A percentile compares a stretch with the other conserved stretches of the same genome.
These are phyloP conservation scores for Dendrocincla fuliginosa DNA, from an alignment of 2,797 vertebrate species.

Conservation along the genomic window DNA sequence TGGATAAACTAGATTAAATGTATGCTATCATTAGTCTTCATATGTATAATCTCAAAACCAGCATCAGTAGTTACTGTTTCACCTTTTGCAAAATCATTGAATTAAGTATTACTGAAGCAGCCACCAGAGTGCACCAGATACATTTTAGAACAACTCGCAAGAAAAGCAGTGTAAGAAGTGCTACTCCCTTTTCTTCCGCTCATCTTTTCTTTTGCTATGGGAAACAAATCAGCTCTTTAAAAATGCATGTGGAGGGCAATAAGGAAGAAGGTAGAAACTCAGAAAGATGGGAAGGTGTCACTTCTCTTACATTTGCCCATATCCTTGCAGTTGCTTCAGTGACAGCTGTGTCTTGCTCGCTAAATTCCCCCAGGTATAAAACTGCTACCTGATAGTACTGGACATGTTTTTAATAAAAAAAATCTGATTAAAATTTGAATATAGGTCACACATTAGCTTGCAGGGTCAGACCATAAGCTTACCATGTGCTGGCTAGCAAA, in stretches of 20 bases:
- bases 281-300: background rate
- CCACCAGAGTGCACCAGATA: constrained; percentile 69
- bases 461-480: background rate
- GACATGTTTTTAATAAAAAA: background rate
- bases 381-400: background rate
- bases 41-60: background rate
- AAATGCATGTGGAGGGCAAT: background rate
- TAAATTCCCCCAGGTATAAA: background rate
- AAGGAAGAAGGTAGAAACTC: background rate
- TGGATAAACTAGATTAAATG: background rate
- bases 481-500: background rate
- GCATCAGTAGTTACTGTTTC: background rate
- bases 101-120: constrained; percentile 10
- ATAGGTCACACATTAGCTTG: background rate
- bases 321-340: background rate
- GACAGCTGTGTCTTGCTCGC: background rate
- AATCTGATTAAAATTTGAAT: background rate
- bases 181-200: background rate
- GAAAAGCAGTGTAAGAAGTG: background rate
- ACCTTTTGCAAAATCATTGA: background rate
- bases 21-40: background rate
- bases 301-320: background rate
- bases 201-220: background rate
- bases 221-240: background rate
- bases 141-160: background rate